Percentiles rank a stretch among this genome's conserved stretches.
Evolutionary conservation across 2,888 invertebrate genomes (phyloP).

Genomic region (Strigamia transsilvanica): DNA sequence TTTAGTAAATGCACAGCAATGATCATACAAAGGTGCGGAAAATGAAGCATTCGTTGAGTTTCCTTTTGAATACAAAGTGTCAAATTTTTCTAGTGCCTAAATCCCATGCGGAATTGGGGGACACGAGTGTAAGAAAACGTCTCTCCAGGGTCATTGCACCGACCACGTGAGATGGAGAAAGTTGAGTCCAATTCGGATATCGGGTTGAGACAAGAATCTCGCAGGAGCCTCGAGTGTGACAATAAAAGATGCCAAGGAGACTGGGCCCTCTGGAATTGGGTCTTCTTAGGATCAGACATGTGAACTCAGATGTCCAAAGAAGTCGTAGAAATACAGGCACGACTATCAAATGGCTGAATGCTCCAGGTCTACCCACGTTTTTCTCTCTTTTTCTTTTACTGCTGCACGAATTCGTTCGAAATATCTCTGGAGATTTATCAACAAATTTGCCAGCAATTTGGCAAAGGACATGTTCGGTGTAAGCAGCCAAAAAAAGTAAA

Average conservation of each 20-base stretch:
- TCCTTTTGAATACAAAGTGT: conserved; percentile 27
- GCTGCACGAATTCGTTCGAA: conserved; percentile 38
- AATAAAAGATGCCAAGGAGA: conserved; percentile 48
- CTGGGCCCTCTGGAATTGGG: conserved; percentile 47
- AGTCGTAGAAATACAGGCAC: conserved; percentile 36
- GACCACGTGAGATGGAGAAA: conserved; percentile 46
- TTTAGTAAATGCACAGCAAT: conserved; percentile 7
- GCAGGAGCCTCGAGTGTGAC: conserved; percentile 43
- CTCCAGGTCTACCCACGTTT: background rate
- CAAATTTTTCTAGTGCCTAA: conserved; percentile 1
- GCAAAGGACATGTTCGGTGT: conserved; percentile 9
- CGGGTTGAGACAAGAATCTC: conserved; percentile 47
- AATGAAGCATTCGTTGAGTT: background rate
- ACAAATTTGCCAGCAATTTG: conserved; percentile 42
- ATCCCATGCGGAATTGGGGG: conserved; percentile 33
- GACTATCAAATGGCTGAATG: conserved; percentile 45
- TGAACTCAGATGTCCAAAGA: conserved; percentile 39
- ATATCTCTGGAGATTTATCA: conserved; percentile 43
- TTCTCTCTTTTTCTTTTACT: background rate
- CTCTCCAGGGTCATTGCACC: conserved; percentile 43
- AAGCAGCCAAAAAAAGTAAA: background rate
- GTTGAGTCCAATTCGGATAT: conserved; percentile 45
- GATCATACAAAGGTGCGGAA: background rate
- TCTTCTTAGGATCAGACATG: conserved; percentile 41
- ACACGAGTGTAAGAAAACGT: conserved; percentile 23